Base-by-base conservation (phyloP, 1,140 invertebrate species). In the Euwallacea similis region DNA sequence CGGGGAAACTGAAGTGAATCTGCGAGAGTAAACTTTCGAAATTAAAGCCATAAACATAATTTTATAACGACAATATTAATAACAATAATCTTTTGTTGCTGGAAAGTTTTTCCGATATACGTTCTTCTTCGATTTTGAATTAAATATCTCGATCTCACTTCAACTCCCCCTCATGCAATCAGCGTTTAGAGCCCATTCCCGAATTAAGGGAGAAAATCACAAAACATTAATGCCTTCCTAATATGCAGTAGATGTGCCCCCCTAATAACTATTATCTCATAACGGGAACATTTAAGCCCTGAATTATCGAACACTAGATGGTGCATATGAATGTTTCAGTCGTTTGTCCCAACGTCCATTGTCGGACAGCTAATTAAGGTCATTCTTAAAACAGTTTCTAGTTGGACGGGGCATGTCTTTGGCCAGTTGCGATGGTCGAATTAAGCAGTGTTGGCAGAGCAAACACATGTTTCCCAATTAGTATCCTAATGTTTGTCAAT, bases 381-480 rank as follows among this genome's bases (percentile, higher is more conserved):
- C 46, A 11, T 50, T 50, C 13, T 50, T 50, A 33, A 1, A 33
- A 33, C 21, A 33, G 21, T 33, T 33, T 33, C 1, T 50, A 50
- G 46, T 6, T 11, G 13, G 46, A 50, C 9, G 46, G 13, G 46
- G 9, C 13, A 11, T 50, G 9, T 50, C 13, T 56, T 46, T 62
- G 9, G 21, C 43, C 42, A 13, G 7, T 21, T 43, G 21, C 11
- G 15, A 7, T 54, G 43, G 8, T n/a, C 44, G 43, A 61, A 61
- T 69, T 69, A 69, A 69, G 58, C 66, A 69, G 42, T 69, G 58
- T 69, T 69, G 54, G 62, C 66, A 69, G 58, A 53, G 66, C 53
- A 69, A 69, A 69, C 66, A 69, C 66, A 69, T 69, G 66, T 61
- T 69, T 69, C 44, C 66, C 58, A 69, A 69, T 69, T 69, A 69